Evolutionary conservation across 92 coral and sea anemone species (phyloP).

Genomic region (Epizoanthus illoricatus): DNA sequence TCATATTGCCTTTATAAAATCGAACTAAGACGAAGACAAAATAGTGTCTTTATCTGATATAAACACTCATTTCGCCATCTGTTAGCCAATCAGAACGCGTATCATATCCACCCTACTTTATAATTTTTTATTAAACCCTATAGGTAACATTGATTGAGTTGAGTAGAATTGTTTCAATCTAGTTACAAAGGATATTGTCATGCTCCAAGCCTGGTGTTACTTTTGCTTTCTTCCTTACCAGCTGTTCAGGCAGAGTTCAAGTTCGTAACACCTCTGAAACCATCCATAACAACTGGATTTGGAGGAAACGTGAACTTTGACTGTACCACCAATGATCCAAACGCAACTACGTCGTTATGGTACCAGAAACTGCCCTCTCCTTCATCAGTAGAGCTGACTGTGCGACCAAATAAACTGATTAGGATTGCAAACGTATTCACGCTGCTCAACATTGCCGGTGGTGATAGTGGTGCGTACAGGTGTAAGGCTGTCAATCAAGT

Average conservation of each 20-base stretch:
- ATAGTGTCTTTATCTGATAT: too few relatives aligned
- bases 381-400: background rate
- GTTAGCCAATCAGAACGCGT: too few relatives aligned
- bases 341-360: conserved; percentile 19
- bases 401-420: conserved; percentile 12
- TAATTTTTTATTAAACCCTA: too few relatives aligned
- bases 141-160: too few relatives aligned
- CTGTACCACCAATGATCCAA: conserved; percentile 23
- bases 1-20: too few relatives aligned
- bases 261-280: conserved; percentile 5
- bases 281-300: conserved; percentile 7
- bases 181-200: too few relatives aligned
- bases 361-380: conserved; percentile 5
- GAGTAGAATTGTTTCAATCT: too few relatives aligned
- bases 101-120: too few relatives aligned
- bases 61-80: too few relatives aligned
- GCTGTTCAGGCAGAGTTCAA: background rate
- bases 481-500: conserved; percentile 8
- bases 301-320: conserved; percentile 26
- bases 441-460: background rate
- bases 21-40: too few relatives aligned
- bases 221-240: background rate
- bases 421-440: conserved; percentile 6
- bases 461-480: conserved; percentile 19
- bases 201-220: too few relatives aligned